A percentile compares a stretch with the other conserved stretches of the same genome.
Evolutionary conservation across 2,888 invertebrate species (phyloP).

Genomic region (Euplagia quadripunctaria): DNA sequence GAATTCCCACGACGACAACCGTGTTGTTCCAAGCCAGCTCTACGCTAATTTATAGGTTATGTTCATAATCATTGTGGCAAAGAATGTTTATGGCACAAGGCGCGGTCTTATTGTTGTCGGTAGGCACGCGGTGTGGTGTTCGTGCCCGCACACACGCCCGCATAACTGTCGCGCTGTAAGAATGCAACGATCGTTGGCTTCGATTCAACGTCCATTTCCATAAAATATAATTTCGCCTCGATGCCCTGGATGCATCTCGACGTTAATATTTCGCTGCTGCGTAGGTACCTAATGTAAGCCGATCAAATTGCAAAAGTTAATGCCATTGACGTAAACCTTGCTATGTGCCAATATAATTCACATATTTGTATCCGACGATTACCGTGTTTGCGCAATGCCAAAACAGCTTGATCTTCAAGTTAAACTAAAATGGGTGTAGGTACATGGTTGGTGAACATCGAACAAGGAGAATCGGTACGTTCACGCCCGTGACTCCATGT

Average conservation of each 20-base stretch:
- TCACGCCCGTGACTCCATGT: slow-evolving; percentile 75
- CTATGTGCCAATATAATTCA: slow-evolving; percentile 53
- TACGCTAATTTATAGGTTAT: slow-evolving; percentile 84
- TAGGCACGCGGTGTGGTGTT: slow-evolving; percentile 69
- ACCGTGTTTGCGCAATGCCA: slow-evolving; percentile 57
- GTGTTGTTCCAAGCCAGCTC: slow-evolving; percentile 72
- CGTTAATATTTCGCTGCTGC: slow-evolving; percentile 66
- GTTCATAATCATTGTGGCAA: slow-evolving; percentile 83
- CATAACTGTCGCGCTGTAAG: slow-evolving; percentile 77
- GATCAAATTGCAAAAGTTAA: slow-evolving; percentile 64
- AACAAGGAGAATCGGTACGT: slow-evolving; percentile 70
- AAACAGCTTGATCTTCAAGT: slow-evolving; percentile 65
- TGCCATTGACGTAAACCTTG: slow-evolving; percentile 59
- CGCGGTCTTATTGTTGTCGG: slow-evolving; percentile 84
- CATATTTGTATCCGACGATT: slow-evolving; percentile 31
- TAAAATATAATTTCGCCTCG: slow-evolving; percentile 80
- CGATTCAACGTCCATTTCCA: slow-evolving; percentile 82
- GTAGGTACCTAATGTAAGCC: slow-evolving; percentile 2
- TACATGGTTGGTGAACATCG: slow-evolving; percentile 66
- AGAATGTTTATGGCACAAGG: slow-evolving; percentile 85
- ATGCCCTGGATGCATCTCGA: slow-evolving; percentile 72
- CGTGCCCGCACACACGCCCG: slow-evolving; percentile 74
- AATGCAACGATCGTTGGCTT: slow-evolving; percentile 79
- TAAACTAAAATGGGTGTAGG: slow-evolving; percentile 64
- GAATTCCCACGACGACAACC: slow-evolving; percentile 71